Evolutionary conservation across 2,797 vertebrate genomes (phyloP).

Genomic region (Argentina silus): DNA sequence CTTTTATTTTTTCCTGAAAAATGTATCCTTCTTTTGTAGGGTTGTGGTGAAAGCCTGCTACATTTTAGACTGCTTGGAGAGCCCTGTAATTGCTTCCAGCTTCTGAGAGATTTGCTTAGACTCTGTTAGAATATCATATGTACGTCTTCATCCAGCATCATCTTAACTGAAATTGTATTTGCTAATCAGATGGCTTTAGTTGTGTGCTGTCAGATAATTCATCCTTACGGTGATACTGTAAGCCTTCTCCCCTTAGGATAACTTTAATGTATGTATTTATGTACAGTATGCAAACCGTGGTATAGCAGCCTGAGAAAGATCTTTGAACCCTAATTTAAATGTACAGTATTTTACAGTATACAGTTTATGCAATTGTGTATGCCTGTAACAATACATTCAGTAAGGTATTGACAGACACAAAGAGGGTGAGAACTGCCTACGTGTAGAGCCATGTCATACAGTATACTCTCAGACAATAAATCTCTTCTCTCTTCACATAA

Average conservation of each 20-base stretch:
- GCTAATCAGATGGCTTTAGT: slow-evolving; percentile 38
- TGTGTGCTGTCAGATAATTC: not conserved
- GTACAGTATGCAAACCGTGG: no score
- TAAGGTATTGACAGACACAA: no score
- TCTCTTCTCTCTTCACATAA: no score
- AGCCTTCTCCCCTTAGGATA: no score
- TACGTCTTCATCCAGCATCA: slow-evolving; percentile 61
- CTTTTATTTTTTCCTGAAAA: slow-evolving; percentile 55
- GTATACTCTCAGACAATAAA: no score
- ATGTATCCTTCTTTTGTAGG: slow-evolving; percentile 58
- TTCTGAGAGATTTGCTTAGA: slow-evolving; percentile 50
- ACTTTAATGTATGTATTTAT: no score
- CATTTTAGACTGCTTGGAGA: slow-evolving; percentile 68
- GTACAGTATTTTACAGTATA: not conserved
- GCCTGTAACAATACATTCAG: not conserved
- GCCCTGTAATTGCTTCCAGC: slow-evolving; percentile 78
- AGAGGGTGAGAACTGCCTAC: no score
- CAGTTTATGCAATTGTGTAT: not conserved
- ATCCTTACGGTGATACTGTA: no score
- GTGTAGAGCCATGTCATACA: no score
- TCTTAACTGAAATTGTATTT: slow-evolving; percentile 30
- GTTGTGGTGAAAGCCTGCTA: slow-evolving; percentile 63
- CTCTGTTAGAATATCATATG: slow-evolving; percentile 40
- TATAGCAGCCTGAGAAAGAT: no score
- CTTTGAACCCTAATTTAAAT: not conserved